Evolutionary conservation across 2,888 invertebrate genomes (phyloP).

Genomic region (Agriotes lineatus): DNA sequence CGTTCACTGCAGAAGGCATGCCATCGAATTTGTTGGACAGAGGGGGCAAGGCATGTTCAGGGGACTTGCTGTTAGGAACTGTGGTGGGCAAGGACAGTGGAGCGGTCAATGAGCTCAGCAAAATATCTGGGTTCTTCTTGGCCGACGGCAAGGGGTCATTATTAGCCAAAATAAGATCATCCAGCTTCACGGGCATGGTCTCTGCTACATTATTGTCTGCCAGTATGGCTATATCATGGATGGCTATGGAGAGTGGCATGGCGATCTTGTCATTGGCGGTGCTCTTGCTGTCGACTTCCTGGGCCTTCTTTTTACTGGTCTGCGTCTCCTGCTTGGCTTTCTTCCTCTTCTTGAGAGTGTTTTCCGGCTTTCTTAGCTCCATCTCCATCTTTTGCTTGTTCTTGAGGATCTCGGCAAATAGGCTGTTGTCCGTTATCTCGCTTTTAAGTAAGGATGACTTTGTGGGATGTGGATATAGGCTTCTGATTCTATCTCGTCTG

Average conservation of each 20-base stretch:
- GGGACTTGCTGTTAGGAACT: slow-evolving; percentile 30
- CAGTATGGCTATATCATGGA: slow-evolving; percentile 81
- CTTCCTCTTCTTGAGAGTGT: slow-evolving; percentile 76
- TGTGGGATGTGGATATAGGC: slow-evolving; percentile 64
- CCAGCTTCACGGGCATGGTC: slow-evolving; percentile 51
- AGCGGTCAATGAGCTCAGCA: slow-evolving; percentile 29
- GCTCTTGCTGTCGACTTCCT: slow-evolving; percentile 55
- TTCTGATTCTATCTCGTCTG: slow-evolving; percentile 56
- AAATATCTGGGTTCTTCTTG: background rate
- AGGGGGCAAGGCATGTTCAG: slow-evolving; percentile 38
- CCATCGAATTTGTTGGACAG: slow-evolving; percentile 19
- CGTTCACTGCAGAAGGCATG: slow-evolving; percentile 14
- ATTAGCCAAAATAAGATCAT: slow-evolving; percentile 58
- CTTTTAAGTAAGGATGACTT: slow-evolving; percentile 76
- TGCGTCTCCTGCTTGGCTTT: slow-evolving; percentile 65
- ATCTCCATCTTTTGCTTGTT: slow-evolving; percentile 85
- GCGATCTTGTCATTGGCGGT: slow-evolving; percentile 42
- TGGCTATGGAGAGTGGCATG: slow-evolving; percentile 66
- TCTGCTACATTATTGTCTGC: slow-evolving; percentile 56
- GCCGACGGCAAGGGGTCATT: slow-evolving; percentile 1
- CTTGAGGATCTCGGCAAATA: slow-evolving; percentile 91
- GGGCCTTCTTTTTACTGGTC: slow-evolving; percentile 52
- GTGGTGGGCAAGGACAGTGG: slow-evolving; percentile 24
- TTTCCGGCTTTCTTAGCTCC: slow-evolving; percentile 77
- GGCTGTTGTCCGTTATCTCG: slow-evolving; percentile 89